A percentile compares a stretch with the other conserved stretches of the same genome.
phyloP scores from a whole-genome alignment of 2,113 vertebrate species.

The Clarias macrocephalus region DNA sequence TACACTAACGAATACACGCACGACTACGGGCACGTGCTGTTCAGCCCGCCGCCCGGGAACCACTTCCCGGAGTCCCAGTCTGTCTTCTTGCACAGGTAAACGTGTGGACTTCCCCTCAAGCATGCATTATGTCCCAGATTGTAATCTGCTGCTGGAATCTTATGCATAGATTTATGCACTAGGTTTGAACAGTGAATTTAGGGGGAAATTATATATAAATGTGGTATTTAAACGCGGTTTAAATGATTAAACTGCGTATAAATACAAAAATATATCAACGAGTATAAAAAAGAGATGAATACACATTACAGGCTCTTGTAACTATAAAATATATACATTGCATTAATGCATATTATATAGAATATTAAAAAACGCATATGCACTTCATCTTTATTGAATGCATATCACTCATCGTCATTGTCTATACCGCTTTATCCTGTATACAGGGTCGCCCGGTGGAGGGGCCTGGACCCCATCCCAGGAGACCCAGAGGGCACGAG shows the following conservation, averaged over 20 bases:
- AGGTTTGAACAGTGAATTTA: not conserved
- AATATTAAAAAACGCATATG: not conserved
- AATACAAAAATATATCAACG: not conserved
- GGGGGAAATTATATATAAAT: no score
- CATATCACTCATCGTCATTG: no score
- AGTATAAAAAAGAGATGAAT: not conserved
- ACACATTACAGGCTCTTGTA: not conserved
- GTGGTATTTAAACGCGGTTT: no score
- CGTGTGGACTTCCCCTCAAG: constrained; percentile 5
- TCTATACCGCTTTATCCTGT: no score
- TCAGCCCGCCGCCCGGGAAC: constrained; percentile 64
- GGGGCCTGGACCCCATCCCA: no score
- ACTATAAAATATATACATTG: not conserved
- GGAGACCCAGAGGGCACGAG: no score
- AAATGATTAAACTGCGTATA: not conserved
- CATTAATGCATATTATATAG: not conserved
- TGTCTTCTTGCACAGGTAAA: constrained; percentile 72
- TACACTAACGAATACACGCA: constrained; percentile 69
- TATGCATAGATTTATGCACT: not conserved
- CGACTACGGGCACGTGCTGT: constrained; percentile 69
- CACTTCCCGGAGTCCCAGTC: constrained; percentile 76
- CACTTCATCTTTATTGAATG: not conserved
- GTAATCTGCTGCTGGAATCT: not conserved
- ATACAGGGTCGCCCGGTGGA: no score
- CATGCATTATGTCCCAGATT: not conserved